These are phyloP conservation scores for Papilio dardanus DNA, from an alignment of 1,140 invertebrate genomes.

Conservation along the genomic window DNA sequence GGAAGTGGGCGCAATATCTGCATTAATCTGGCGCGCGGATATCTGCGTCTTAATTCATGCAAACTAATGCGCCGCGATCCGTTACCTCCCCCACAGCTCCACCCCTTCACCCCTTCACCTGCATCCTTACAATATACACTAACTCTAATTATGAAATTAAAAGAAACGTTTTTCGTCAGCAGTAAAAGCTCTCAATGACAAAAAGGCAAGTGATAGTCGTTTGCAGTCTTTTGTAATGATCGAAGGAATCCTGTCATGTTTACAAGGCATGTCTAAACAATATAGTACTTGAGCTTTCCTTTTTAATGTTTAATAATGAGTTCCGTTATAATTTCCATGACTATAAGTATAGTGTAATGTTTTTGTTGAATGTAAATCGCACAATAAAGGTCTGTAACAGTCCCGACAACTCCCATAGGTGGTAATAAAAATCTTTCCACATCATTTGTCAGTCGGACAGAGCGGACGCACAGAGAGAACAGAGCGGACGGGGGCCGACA, in stretches of 20 bases:
- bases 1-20: constrained; percentile 58
- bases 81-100: constrained; percentile 48
- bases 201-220: too few species aligned
- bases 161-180: too few species aligned
- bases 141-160: background rate
- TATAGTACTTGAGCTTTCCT: too few species aligned
- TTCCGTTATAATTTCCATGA: too few species aligned
- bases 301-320: too few species aligned
- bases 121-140: constrained; percentile 6
- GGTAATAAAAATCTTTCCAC: constrained; percentile 41
- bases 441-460: constrained; percentile 63
- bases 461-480: too few species aligned
- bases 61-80: constrained; percentile 68
- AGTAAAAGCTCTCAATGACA: too few species aligned
- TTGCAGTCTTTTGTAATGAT: too few species aligned
- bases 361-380: background rate
- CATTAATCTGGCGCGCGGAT: constrained; percentile 68
- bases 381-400: background rate
- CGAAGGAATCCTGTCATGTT: too few species aligned
- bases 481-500: constrained; percentile 60
- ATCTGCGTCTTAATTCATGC: constrained; percentile 70
- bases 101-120: constrained; percentile 50
- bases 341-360: background rate
- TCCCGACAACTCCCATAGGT: background rate
- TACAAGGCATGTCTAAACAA: too few species aligned